Conservation (phyloP, 2,113 vertebrate genomes). For the Spilogale gracilis region DNA sequence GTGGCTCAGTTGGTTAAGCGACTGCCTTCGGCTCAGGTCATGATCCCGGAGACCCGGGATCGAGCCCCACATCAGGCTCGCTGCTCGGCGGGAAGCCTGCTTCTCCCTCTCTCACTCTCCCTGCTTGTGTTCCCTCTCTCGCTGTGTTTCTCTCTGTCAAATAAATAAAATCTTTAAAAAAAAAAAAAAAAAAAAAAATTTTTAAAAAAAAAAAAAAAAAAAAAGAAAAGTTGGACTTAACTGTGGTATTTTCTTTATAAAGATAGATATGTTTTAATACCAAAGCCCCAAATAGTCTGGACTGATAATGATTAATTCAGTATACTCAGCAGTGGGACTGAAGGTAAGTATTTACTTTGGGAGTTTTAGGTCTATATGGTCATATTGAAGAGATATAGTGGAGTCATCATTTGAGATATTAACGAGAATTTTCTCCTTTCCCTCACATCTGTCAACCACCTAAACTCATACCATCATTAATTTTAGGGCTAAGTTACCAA, state of each 20-base stretch:
- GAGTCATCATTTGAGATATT: background rate
- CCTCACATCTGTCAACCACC: rapidly evolving
- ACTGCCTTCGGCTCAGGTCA: too few species aligned
- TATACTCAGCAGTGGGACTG: background rate
- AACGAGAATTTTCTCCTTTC: background rate
- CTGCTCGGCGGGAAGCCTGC: too few species aligned
- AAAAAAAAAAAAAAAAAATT: too few species aligned
- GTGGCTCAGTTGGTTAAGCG: too few species aligned
- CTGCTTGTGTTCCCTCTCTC: too few species aligned
- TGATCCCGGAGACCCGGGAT: too few species aligned
- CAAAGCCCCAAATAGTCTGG: background rate
- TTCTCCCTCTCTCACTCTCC: too few species aligned
- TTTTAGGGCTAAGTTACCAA: background rate
- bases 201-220: too few species aligned
- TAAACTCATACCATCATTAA: background rate
- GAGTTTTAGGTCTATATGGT: background rate
- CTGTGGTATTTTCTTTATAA: background rate
- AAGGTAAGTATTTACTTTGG: background rate
- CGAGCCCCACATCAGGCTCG: too few species aligned
- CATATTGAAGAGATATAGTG: background rate
- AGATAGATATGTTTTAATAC: background rate
- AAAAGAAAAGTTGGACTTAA: background rate
- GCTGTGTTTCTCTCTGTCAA: too few species aligned
- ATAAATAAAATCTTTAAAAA: too few species aligned
- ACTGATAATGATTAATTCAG: background rate